A percentile compares a stretch with the other conserved stretches of the same genome.
Evolutionary conservation across 2,797 vertebrate genomes (phyloP).

Genomic region (Danio choprae): DNA sequence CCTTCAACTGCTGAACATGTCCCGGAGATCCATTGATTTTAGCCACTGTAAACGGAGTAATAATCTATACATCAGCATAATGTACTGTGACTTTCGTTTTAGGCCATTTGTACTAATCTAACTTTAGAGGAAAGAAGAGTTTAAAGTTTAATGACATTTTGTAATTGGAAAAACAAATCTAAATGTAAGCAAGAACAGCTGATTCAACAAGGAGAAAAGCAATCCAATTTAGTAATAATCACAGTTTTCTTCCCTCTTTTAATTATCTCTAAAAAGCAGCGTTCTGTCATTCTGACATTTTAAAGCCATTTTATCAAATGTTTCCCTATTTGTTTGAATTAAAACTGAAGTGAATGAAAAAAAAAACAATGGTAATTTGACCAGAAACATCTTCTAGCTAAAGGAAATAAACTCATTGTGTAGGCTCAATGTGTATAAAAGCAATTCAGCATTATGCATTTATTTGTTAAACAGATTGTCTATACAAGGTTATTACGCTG

Average conservation of each 20-base stretch:
- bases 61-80: conserved; percentile 4
- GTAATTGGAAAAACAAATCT: conserved; percentile 18
- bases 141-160: conserved; percentile 38
- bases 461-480: conserved; percentile 52
- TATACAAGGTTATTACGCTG: conserved; percentile 21
- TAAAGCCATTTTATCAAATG: conserved; percentile 27
- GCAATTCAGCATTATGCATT: conserved; percentile 48
- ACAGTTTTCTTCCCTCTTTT: conserved; percentile 6
- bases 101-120: conserved; percentile 6
- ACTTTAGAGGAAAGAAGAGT: neutral
- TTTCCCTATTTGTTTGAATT: conserved; percentile 23
- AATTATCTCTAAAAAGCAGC: conserved; percentile 35
- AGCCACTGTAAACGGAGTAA: neutral
- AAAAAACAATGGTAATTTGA: conserved; percentile 32
- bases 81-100: neutral
- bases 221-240: conserved; percentile 33
- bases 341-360: conserved; percentile 34
- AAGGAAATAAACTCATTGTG: conserved; percentile 46
- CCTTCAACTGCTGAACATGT: neutral
- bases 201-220: conserved; percentile 3
- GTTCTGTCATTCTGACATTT: conserved; percentile 39
- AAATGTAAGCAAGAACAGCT: conserved; percentile 14
- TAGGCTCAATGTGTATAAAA: conserved; percentile 38
- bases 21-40: neutral
- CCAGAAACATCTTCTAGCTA: conserved; percentile 10